phyloP scores from a whole-genome alignment of 2,888 invertebrate species.

The Acheta domesticus region DNA sequence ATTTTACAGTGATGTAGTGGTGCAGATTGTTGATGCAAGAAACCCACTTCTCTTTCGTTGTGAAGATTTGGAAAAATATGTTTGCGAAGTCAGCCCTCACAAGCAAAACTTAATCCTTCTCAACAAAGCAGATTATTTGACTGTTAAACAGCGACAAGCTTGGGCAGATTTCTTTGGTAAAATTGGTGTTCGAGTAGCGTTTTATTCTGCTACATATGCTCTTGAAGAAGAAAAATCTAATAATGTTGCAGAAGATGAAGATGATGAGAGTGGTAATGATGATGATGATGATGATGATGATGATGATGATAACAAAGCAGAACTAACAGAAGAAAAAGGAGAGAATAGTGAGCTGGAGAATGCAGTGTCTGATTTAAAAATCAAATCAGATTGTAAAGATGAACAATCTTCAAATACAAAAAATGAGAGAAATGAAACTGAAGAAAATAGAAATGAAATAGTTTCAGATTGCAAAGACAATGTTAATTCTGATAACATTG shows the following conservation, averaged over 20 bases:
- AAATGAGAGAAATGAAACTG: background rate
- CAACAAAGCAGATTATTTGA: constrained; percentile 94
- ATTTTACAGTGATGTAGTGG: constrained; percentile 72
- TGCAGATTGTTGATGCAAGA: constrained; percentile 94
- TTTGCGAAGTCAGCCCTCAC: constrained; percentile 65
- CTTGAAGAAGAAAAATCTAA: constrained; percentile 42
- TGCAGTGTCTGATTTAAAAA: too few relatives aligned
- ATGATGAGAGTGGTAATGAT: constrained; percentile 38
- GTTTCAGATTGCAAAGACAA: background rate
- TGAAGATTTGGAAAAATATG: constrained; percentile 84
- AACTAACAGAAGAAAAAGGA: constrained; percentile 40
- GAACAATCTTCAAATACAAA: too few relatives aligned
- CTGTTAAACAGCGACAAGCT: constrained; percentile 67
- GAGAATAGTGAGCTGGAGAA: constrained; percentile 40
- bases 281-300: constrained; percentile 41
- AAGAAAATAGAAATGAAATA: constrained; percentile 41
- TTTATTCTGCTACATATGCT: constrained; percentile 78
- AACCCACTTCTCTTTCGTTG: constrained; percentile 93
- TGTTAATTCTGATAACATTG: too few relatives aligned
- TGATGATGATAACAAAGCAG: constrained; percentile 37
- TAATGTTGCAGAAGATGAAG: constrained; percentile 40
- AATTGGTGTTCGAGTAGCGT: constrained; percentile 68
- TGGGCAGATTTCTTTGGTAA: constrained; percentile 85
- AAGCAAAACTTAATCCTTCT: constrained; percentile 82
- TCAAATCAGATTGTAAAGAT: too few relatives aligned